Conservation (phyloP, 2,888 invertebrate species). For the Crossocerus cetratus region DNA sequence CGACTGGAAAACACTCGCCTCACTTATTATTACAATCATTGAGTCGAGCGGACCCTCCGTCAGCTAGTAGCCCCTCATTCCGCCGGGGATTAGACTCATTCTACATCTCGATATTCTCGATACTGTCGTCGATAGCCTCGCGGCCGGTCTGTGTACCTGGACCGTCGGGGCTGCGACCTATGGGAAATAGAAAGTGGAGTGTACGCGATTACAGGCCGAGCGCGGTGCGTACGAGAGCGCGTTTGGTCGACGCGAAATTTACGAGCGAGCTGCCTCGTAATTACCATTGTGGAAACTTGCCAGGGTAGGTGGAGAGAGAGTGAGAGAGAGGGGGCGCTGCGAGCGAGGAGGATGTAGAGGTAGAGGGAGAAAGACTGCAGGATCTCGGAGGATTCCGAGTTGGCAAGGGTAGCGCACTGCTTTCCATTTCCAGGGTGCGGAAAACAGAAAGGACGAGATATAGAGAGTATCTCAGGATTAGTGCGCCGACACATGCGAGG, state of each 20-base stretch:
- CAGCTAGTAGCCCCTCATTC: neutral
- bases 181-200: conserved; percentile 62
- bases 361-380: conserved; percentile 59
- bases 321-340: neutral
- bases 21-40: too few relatives aligned
- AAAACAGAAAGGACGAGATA: conserved; percentile 12
- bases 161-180: conserved; percentile 21
- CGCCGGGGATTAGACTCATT: conserved; percentile 17
- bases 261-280: conserved; percentile 66
- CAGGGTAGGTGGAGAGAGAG: conserved; percentile 6
- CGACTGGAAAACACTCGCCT: too few relatives aligned
- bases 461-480: conserved; percentile 13
- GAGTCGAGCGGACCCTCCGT: neutral
- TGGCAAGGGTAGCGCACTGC: conserved; percentile 72
- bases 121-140: conserved; percentile 15
- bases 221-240: conserved; percentile 14
- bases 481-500: neutral
- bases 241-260: conserved; percentile 62
- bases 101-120: conserved; percentile 4
- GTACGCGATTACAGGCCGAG: conserved; percentile 39
- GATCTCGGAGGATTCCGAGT: conserved; percentile 59
- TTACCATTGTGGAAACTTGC: conserved; percentile 70
- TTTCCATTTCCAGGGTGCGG: conserved; percentile 50
- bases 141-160: neutral
- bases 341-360: conserved; percentile 62